A percentile compares a stretch with the other conserved stretches of the same genome.
These are phyloP conservation scores for Tupaia chinensis DNA, from an alignment of 2,113 vertebrate species.

Conservation along the genomic window DNA sequence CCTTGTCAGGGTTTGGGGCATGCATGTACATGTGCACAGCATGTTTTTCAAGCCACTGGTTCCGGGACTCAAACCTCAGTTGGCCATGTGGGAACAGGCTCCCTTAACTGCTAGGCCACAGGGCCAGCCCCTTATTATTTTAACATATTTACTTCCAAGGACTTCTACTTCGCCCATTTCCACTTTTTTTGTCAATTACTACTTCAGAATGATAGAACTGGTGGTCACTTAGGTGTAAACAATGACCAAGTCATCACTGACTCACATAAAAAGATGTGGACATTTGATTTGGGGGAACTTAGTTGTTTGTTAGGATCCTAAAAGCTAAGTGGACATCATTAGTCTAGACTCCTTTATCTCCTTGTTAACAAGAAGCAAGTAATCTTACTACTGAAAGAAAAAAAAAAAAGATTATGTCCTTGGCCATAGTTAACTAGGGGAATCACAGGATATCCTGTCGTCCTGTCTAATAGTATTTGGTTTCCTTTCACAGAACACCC, in stretches of 20 bases:
- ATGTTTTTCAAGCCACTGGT: no score
- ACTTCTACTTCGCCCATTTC: not conserved
- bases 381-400: not conserved
- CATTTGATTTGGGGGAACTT: not conserved
- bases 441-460: slow-evolving; percentile 81
- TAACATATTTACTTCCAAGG: not conserved
- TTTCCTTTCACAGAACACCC: slow-evolving; percentile 81
- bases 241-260: not conserved
- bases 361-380: slow-evolving; percentile 47
- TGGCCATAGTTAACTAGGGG: slow-evolving; percentile 74
- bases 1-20: no score
- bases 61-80: no score
- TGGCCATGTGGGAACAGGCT: no score
- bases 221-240: not conserved
- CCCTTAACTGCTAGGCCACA: no score
- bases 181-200: not conserved
- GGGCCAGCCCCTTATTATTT: not conserved
- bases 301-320: slow-evolving; percentile 38
- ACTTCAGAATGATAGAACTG: slow-evolving; percentile 11
- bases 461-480: slow-evolving; percentile 80
- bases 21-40: no score
- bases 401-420: slow-evolving; percentile 57
- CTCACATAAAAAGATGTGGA: not conserved
- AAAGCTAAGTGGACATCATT: not conserved
- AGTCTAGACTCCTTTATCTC: not conserved